Conservation (phyloP, 2,888 invertebrate genomes). For the Lasiommata megera region DNA sequence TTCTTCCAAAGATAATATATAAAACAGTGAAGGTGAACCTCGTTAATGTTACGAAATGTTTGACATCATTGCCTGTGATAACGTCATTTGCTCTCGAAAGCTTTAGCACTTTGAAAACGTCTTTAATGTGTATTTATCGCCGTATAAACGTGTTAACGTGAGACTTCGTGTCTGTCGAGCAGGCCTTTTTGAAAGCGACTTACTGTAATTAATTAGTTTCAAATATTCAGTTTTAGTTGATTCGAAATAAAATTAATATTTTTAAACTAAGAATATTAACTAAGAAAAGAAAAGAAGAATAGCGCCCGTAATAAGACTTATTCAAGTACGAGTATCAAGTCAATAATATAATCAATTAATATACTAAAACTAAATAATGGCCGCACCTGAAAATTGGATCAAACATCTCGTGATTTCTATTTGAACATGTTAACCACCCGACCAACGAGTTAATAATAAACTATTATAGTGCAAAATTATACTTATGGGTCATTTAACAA, state of each 20-base stretch:
- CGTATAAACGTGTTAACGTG: slow-evolving; percentile 5
- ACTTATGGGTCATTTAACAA: too few relatives aligned
- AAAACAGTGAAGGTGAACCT: slow-evolving; percentile 9
- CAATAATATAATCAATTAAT: too few relatives aligned
- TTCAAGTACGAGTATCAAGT: too few relatives aligned
- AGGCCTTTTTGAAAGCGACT: background rate
- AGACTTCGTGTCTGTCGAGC: slow-evolving; percentile 2
- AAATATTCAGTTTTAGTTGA: background rate
- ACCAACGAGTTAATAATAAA: too few relatives aligned
- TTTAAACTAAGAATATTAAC: too few relatives aligned
- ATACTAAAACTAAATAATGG: too few relatives aligned
- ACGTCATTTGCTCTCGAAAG: slow-evolving; percentile 14
- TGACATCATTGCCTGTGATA: slow-evolving; percentile 15
- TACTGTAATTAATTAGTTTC: background rate
- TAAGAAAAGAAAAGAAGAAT: too few relatives aligned
- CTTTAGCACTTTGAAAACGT: slow-evolving; percentile 17
- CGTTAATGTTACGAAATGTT: slow-evolving; percentile 22
- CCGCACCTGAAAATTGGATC: too few relatives aligned
- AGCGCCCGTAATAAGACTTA: too few relatives aligned
- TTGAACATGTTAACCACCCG: too few relatives aligned
- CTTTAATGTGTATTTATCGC: slow-evolving; percentile 17
- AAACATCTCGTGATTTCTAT: too few relatives aligned
- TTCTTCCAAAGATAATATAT: slow-evolving; percentile 18
- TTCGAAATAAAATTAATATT: background rate
- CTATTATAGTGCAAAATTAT: too few relatives aligned